A percentile compares a stretch with the other conserved stretches of the same genome.
Evolutionary conservation across 2,797 vertebrate genomes (phyloP).

Genomic region (Megalops cyprinoides): DNA sequence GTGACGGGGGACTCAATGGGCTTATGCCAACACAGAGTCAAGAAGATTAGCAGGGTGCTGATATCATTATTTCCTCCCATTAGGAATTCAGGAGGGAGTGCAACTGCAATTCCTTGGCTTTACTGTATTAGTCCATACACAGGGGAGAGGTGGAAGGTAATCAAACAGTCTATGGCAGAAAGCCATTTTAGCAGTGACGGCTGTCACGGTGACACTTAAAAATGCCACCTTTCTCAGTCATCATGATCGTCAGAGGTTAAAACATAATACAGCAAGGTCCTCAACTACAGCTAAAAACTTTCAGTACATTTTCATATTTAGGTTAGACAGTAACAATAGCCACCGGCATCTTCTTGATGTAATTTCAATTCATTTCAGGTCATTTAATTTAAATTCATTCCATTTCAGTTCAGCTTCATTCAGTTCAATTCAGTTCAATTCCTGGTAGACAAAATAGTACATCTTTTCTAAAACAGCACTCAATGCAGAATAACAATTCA

Average conservation of each 20-base stretch:
- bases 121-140: slow-evolving; percentile 79
- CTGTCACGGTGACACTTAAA: slow-evolving; percentile 70
- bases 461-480: background rate
- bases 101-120: slow-evolving; percentile 86
- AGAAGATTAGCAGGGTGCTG: slow-evolving; percentile 84
- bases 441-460: too few species aligned
- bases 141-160: background rate
- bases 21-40: slow-evolving; percentile 78
- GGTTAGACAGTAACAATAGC: slow-evolving; percentile 63
- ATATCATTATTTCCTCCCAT: slow-evolving; percentile 88
- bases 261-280: slow-evolving; percentile 70
- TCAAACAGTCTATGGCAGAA: background rate
- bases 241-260: slow-evolving; percentile 79
- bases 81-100: slow-evolving; percentile 83
- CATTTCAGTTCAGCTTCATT: background rate
- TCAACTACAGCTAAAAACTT: slow-evolving; percentile 72
- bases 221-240: slow-evolving; percentile 75
- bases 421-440: too few species aligned
- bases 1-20: slow-evolving; percentile 85
- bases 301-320: slow-evolving; percentile 85
- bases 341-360: background rate
- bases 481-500: background rate
- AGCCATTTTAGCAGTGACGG: background rate
- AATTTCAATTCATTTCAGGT: background rate
- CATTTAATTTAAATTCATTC: background rate